phyloP scores from a whole-genome alignment of 2,113 vertebrate genomes.

The Periophthalmus modestus region DNA sequence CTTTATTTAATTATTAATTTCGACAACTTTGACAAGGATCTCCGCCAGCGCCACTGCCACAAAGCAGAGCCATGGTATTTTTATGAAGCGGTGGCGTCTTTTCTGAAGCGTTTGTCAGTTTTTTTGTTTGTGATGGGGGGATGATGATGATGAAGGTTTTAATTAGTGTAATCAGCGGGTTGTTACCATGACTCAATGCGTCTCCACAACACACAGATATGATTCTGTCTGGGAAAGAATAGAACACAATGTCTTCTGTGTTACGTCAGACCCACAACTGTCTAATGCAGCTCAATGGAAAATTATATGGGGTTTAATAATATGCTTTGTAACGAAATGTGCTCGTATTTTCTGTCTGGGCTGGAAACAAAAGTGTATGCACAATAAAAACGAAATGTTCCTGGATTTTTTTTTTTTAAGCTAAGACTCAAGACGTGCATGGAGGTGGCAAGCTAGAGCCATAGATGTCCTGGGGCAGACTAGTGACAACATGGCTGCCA shows the following conservation, averaged over 20 bases:
- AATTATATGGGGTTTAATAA: not conserved
- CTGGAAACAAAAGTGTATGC: not conserved
- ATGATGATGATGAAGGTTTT: slow-evolving; percentile 14
- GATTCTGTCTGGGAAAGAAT: not conserved
- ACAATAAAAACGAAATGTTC: too few relatives aligned
- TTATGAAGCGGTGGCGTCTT: too few relatives aligned
- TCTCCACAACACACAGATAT: not conserved
- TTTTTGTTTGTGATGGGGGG: slow-evolving; percentile 14
- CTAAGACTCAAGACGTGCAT: too few relatives aligned
- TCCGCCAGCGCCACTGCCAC: slow-evolving; percentile 44
- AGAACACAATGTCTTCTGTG: not conserved
- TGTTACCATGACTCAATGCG: slow-evolving; percentile 11
- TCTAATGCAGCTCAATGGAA: not conserved
- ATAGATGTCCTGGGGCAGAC: too few relatives aligned
- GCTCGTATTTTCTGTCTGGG: too few relatives aligned
- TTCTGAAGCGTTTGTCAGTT: slow-evolving; percentile 29
- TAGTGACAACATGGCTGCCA: too few relatives aligned
- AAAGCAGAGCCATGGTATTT: slow-evolving; percentile 26
- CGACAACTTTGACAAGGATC: slow-evolving; percentile 50
- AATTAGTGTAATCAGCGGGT: slow-evolving; percentile 1
- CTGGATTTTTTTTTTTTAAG: too few relatives aligned
- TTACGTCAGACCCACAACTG: not conserved
- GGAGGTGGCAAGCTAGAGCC: too few relatives aligned
- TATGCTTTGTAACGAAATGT: too few relatives aligned
- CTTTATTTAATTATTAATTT: not conserved